Conservation (phyloP, 1,140 invertebrate species). For the Bombus ignitus region DNA sequence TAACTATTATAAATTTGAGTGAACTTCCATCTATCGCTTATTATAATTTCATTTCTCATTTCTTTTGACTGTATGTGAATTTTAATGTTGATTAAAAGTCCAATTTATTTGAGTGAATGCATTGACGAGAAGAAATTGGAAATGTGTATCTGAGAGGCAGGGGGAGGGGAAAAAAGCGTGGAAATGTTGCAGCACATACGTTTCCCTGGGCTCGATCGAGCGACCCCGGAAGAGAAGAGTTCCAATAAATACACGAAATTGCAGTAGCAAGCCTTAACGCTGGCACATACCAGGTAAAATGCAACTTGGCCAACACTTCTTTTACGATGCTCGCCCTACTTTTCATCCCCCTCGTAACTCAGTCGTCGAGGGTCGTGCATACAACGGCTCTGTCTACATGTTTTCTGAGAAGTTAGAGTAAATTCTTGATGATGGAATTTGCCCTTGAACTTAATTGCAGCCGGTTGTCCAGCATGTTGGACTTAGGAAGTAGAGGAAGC, state of each 20-base stretch:
- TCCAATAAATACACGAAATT: slow-evolving; percentile 51
- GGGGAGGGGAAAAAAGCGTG: slow-evolving; percentile 17
- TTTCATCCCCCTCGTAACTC: slow-evolving; percentile 54
- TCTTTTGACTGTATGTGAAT: background rate
- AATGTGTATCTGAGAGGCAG: background rate
- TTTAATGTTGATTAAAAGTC: slow-evolving; percentile 29
- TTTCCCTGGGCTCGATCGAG: background rate
- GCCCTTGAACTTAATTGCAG: slow-evolving; percentile 63
- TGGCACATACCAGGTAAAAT: slow-evolving; percentile 49
- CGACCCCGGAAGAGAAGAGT: slow-evolving; percentile 16
- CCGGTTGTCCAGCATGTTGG: background rate
- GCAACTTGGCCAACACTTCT: slow-evolving; percentile 44
- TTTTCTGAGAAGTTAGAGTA: slow-evolving; percentile 34
- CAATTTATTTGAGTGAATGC: slow-evolving; percentile 1
- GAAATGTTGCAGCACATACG: slow-evolving; percentile 16
- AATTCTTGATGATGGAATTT: slow-evolving; percentile 46
- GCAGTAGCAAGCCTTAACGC: slow-evolving; percentile 46
- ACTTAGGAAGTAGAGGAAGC: background rate
- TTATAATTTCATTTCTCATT: background rate
- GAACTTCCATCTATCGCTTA: background rate
- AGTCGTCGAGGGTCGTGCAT: slow-evolving; percentile 20
- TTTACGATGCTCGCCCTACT: slow-evolving; percentile 67
- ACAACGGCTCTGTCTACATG: slow-evolving; percentile 21
- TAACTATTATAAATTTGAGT: no score
- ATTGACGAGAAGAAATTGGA: background rate